A percentile compares a stretch with the other conserved stretches of the same genome.
Conservation (phyloP, 2,797 vertebrate species). For the Notolabrus celidotus region DNA sequence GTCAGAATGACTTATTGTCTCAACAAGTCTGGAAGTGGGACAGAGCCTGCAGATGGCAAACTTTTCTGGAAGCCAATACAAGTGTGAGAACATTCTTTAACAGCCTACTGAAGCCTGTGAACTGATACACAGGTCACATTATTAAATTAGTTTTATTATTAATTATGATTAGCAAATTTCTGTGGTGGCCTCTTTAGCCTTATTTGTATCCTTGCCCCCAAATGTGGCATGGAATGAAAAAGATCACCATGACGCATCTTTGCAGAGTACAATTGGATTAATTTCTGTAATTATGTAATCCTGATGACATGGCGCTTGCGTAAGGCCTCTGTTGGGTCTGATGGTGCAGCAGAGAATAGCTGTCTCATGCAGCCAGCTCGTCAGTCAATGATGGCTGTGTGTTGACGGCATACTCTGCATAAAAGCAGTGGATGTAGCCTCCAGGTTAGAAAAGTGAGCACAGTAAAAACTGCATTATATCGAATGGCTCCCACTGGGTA, state of each 20-base stretch:
- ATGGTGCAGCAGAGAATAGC: conserved; percentile 17
- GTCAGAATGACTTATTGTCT: conserved; percentile 45
- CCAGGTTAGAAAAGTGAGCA: not conserved
- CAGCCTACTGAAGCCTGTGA: not conserved
- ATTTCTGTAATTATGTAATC: conserved; percentile 64
- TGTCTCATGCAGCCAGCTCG: conserved; percentile 27
- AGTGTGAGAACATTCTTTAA: conserved; percentile 15
- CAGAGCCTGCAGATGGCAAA: conserved; percentile 30
- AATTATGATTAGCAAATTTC: not conserved
- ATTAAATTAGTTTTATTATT: not conserved
- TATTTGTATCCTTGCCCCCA: not conserved
- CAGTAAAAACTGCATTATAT: not conserved
- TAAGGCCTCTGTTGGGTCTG: conserved; percentile 37
- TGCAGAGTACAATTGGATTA: conserved; percentile 22
- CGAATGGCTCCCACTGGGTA: not conserved
- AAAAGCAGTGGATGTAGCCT: not conserved
- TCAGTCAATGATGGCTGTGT: conserved; percentile 17
- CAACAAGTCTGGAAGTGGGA: conserved; percentile 43
- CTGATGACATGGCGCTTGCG: conserved; percentile 47
- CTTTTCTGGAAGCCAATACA: conserved; percentile 29
- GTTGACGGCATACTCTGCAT: conserved; percentile 7
- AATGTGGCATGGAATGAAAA: not conserved
- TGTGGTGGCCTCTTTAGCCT: not conserved
- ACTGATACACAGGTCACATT: not conserved
- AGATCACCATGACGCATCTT: not conserved